These are phyloP conservation scores for Tenthredo livida DNA, from an alignment of 2,888 invertebrate genomes.

Conservation along the genomic window DNA sequence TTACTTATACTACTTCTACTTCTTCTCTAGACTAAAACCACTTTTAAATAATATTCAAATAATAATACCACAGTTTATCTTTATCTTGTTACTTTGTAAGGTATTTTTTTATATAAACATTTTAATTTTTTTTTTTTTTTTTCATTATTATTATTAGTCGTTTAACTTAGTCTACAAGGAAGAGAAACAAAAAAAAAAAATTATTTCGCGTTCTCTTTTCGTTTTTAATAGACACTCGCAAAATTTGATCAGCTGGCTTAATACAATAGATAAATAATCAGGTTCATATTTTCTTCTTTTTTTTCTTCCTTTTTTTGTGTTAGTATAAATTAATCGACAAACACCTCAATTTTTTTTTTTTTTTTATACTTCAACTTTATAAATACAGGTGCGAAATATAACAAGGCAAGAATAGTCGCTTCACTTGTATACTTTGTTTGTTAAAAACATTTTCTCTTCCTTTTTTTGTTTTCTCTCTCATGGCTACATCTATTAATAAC, in stretches of 20 bases:
- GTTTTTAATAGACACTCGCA: background rate
- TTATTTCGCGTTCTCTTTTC: background rate
- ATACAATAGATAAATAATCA: background rate
- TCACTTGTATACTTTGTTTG: background rate
- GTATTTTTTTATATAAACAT: background rate
- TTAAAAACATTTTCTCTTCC: background rate
- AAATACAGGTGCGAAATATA: background rate
- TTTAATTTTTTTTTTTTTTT: background rate
- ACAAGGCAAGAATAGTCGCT: background rate
- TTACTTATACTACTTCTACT: background rate
- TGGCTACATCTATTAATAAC: background rate
- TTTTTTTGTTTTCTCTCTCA: background rate
- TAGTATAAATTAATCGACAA: background rate
- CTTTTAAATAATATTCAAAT: background rate
- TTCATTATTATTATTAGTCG: background rate
- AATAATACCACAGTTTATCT: background rate
- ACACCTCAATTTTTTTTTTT: background rate
- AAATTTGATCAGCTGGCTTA: background rate
- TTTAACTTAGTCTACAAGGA: background rate
- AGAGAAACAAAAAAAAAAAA: background rate
- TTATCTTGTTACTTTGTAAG: background rate
- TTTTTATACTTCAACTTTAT: background rate
- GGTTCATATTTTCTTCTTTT: background rate
- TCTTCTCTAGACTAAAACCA: background rate
- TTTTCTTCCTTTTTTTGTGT: too few species aligned